phyloP scores from a whole-genome alignment of 1,140 invertebrate species.

The Microplitis demolitor region DNA sequence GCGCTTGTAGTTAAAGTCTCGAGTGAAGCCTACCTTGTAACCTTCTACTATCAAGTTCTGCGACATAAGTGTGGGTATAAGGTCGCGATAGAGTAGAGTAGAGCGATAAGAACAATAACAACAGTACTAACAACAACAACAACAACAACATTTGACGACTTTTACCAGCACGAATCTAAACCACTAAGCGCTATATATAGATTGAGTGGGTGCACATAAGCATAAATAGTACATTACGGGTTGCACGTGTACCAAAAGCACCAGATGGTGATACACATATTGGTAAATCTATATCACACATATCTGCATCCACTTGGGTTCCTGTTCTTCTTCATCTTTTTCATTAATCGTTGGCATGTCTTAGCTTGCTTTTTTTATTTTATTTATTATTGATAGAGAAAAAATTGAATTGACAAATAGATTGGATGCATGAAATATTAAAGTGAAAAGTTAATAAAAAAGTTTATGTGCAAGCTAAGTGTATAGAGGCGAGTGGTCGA shows the following conservation, averaged over 20 bases:
- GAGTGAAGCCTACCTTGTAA: neutral
- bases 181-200: slow-evolving; percentile 13
- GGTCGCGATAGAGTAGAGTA: too few species aligned
- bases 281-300: neutral
- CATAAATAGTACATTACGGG: slow-evolving; percentile 22
- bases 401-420: too few species aligned
- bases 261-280: slow-evolving; percentile 19
- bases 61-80: too few species aligned
- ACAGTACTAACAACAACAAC: too few species aligned
- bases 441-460: neutral
- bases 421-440: neutral
- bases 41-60: neutral
- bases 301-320: too few species aligned
- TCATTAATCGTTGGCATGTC: too few species aligned
- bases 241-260: slow-evolving; percentile 9
- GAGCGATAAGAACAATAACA: neutral
- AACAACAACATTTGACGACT: too few species aligned
- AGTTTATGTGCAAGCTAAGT: neutral
- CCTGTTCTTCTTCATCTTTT: too few species aligned
- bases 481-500: slow-evolving; percentile 1
- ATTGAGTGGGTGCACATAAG: slow-evolving; percentile 13
- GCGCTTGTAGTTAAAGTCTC: slow-evolving; percentile 21
- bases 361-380: too few species aligned
- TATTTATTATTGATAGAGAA: too few species aligned
- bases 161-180: neutral